Conservation (phyloP, 2,888 invertebrate genomes). For the Bhutanitis thaidina region DNA sequence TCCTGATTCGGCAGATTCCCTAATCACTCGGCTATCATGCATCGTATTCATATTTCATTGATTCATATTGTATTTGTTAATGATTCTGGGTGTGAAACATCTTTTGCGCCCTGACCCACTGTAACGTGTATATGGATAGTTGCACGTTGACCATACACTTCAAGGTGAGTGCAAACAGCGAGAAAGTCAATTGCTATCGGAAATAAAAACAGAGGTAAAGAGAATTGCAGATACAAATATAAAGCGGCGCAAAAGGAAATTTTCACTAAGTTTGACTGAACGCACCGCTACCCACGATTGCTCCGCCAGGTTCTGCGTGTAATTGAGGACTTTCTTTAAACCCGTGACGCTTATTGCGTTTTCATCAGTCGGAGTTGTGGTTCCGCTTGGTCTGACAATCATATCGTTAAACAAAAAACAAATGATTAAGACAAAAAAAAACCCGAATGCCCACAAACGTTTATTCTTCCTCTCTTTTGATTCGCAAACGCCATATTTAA, state of each 20-base stretch:
- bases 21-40: too few species aligned
- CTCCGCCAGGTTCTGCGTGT: constrained; percentile 32
- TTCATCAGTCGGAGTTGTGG: not conserved
- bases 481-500: too few species aligned
- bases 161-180: not conserved
- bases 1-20: too few species aligned
- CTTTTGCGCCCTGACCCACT: not conserved
- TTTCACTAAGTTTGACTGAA: constrained; percentile 42
- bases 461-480: too few species aligned
- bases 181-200: not conserved
- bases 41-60: too few species aligned
- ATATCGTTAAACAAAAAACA: not conserved
- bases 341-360: constrained; percentile 12
- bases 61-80: too few species aligned
- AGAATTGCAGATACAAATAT: not conserved
- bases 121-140: not conserved
- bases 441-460: too few species aligned
- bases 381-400: not conserved
- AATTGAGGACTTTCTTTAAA: constrained; percentile 54
- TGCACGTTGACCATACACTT: not conserved
- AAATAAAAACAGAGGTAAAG: constrained; percentile 1
- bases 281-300: constrained; percentile 54
- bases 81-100: too few species aligned
- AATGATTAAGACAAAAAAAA: too few species aligned
- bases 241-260: constrained; percentile 31